A percentile compares a stretch with the other conserved stretches of the same genome.
phyloP scores from a whole-genome alignment of 2,113 vertebrate species.

The Rhea pennata region DNA sequence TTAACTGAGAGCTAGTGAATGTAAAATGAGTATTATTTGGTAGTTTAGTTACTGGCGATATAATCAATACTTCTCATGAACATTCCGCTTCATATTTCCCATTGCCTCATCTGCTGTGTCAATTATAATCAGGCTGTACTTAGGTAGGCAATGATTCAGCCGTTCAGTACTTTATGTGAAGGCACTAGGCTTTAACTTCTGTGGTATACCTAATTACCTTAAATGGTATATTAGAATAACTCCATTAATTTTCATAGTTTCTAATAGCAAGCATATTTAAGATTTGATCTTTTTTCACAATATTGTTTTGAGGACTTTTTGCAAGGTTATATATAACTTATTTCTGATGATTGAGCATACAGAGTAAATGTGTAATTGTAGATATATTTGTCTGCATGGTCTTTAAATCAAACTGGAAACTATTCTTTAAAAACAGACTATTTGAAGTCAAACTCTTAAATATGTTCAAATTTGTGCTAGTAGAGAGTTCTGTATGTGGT shows the following conservation, averaged over 20 bases:
- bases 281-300: background rate
- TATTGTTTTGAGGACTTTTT: background rate
- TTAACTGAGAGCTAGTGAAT: background rate
- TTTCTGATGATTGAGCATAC: background rate
- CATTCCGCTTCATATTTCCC: background rate
- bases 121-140: background rate
- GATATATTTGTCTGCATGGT: background rate
- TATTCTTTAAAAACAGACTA: background rate
- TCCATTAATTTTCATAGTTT: background rate
- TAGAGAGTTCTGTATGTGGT: background rate
- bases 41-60: background rate
- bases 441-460: background rate
- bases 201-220: background rate
- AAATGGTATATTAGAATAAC: background rate
- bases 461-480: background rate
- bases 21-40: background rate
- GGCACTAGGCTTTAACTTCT: background rate
- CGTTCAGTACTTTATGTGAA: background rate
- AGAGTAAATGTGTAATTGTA: background rate
- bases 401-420: background rate
- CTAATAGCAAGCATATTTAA: background rate
- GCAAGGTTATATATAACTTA: background rate
- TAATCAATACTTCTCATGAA: fast-evolving
- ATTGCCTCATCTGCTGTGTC: background rate
- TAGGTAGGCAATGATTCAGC: background rate